Conservation (phyloP, 1,140 invertebrate species). For the Oedothorax gibbosus region DNA sequence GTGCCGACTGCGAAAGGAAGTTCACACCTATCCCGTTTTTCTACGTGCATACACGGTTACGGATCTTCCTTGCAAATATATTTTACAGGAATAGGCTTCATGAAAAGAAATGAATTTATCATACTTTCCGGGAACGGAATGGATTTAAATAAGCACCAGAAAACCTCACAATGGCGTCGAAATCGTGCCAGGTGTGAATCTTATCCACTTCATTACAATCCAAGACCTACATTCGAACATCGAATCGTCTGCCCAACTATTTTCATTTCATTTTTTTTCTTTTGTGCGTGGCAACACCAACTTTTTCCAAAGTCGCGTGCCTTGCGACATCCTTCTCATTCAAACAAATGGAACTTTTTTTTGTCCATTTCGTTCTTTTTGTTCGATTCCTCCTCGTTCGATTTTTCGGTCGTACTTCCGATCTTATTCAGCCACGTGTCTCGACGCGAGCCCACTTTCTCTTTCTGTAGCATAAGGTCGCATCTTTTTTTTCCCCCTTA, state of each 20-base stretch:
- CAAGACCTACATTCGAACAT: conserved; percentile 29
- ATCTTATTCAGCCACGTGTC: conserved; percentile 27
- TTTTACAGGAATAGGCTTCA: background rate
- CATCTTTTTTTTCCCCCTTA: background rate
- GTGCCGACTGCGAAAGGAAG: background rate
- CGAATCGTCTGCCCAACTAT: conserved; percentile 18
- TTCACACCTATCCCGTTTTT: background rate
- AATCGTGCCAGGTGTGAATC: conserved; percentile 26
- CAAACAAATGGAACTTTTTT: too few relatives aligned
- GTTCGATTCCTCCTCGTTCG: conserved; percentile 1
- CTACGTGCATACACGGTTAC: conserved; percentile 1
- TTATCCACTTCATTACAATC: conserved; percentile 27
- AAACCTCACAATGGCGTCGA: background rate
- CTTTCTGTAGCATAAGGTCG: conserved; percentile 2
- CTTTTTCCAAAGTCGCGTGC: conserved; percentile 25
- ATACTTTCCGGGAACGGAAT: conserved; percentile 19
- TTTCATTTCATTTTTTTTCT: background rate
- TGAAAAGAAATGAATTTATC: conserved; percentile 26
- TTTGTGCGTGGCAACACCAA: conserved; percentile 10
- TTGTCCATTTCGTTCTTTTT: too few relatives aligned
- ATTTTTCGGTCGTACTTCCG: conserved; percentile 29
- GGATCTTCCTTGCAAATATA: background rate
- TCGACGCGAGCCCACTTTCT: conserved; percentile 31
- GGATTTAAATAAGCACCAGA: conserved; percentile 24
- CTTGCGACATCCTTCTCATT: background rate